Percentiles rank a stretch among this genome's conserved stretches.
These are phyloP conservation scores for Lateolabrax maculatus DNA, from an alignment of 2,797 vertebrate species.

Conservation along the genomic window DNA sequence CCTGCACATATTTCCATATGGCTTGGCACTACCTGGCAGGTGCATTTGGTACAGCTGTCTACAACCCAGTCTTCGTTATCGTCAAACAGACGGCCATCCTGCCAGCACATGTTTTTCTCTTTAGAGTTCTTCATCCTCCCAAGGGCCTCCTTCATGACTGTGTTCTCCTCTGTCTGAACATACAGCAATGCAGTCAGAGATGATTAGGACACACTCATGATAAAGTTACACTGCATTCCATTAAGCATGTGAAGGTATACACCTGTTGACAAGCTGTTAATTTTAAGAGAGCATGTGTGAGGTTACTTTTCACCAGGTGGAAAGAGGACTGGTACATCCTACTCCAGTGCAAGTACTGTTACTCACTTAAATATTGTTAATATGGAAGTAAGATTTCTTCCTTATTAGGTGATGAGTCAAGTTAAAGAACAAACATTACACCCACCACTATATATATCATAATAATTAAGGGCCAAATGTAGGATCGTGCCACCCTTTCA, in stretches of 20 bases:
- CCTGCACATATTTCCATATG: conserved; percentile 7
- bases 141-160: conserved; percentile 93
- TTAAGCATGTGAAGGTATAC: conserved; percentile 6
- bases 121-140: conserved; percentile 91
- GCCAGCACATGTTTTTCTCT: conserved; percentile 96
- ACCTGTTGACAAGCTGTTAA: conserved; percentile 49
- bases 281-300: conserved; percentile 15
- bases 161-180: conserved; percentile 94
- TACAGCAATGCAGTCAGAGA: conserved; percentile 52
- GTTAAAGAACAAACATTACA: background rate
- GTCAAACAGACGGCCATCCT: conserved; percentile 95
- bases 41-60: conserved; percentile 97
- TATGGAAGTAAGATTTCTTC: background rate
- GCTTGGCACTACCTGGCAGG: conserved; percentile 90
- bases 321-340: background rate
- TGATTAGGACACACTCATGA: conserved; percentile 25
- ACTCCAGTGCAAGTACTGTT: background rate
- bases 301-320: conserved; percentile 22
- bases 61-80: conserved; percentile 98
- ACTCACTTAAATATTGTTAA: background rate
- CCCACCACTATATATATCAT: background rate
- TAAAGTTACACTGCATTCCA: conserved; percentile 19
- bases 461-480: background rate
- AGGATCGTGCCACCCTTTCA: conserved; percentile 1
- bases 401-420: too few species aligned